Base-by-base conservation (phyloP, 2,797 vertebrate species). In the Chromobotia macracanthus region DNA sequence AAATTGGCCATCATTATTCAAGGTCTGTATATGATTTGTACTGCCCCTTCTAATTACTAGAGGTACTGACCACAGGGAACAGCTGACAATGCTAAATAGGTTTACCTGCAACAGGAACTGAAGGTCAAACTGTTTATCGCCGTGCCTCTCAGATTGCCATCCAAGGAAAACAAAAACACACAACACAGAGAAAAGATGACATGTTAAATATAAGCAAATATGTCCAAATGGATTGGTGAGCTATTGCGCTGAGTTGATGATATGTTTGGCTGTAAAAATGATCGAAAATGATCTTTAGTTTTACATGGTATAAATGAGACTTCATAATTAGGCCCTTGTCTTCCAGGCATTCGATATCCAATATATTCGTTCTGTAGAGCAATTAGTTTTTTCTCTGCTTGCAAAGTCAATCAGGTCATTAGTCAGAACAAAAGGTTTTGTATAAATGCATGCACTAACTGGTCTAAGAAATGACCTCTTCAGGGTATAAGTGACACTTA, bases 1-100 rank as follows among this genome's bases (percentile, higher is more conserved):
- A 77, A 85, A 80, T 84, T 68, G 66, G 82, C 71, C 68, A 82
- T 82, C 82, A 86, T 84, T 80, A 82, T 73, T 86, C 77, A 80
- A 71, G 77, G 82, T 72, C 81, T 80, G 80, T 77, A 74, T 77
- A 82, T 79, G 61, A 75, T 77, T 82, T 80, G 68, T 35, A 3
- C 76, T 79, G 80, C 53, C 58, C 31, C 74, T 78, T 69, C 82
- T 84, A 84, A 84, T 84, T 82, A 84, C 69, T 68, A 77, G 75
- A 19, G 61, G 48, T 68, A 83, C 76, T 82, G 85, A 84, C 83
- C 85, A 81, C 75, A 67, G 82, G 84, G 84, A 86, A 66, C 75
- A 67, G 50, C 72, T 82, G 80, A 86, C 53, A 41, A 68, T 78
- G 64, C 82, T 84, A 84, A 86, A 80, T 77, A 75, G 83, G 75